phyloP scores from a whole-genome alignment of 35 echinoderm and acorn worm genomes.

The Acanthaster planci region DNA sequence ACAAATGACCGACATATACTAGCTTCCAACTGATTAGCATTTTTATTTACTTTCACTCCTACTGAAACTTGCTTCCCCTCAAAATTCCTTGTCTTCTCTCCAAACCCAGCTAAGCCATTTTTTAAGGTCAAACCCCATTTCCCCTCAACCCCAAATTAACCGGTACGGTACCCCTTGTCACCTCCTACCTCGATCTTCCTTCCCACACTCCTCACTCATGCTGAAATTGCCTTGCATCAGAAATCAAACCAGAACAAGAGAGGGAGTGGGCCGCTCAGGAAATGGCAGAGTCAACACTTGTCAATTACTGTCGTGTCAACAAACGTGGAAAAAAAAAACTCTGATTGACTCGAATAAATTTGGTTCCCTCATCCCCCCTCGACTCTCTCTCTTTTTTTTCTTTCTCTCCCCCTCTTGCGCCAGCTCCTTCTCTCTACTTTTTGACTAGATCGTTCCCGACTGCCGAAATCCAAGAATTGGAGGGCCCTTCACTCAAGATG shows the following conservation, averaged over 20 bases:
- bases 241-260: background rate
- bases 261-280: background rate
- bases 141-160: background rate
- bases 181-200: background rate
- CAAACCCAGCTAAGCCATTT: too few species aligned
- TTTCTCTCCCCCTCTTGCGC: background rate
- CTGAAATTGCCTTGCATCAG: background rate
- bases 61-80: too few species aligned
- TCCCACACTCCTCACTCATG: background rate
- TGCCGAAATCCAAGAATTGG: background rate
- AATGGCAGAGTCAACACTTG: slow-evolving; percentile 31
- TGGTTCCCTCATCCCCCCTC: too few species aligned
- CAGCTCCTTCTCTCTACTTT: background rate
- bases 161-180: background rate
- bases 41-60: too few species aligned
- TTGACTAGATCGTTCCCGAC: background rate
- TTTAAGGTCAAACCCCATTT: too few species aligned
- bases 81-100: too few species aligned
- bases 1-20: too few species aligned
- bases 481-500: slow-evolving; percentile 18
- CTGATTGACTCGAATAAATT: slow-evolving; percentile 22
- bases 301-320: slow-evolving; percentile 24
- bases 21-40: too few species aligned
- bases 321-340: slow-evolving; percentile 9
- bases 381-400: background rate